Base-by-base conservation (phyloP, 2,888 invertebrate genomes). In the Tachystola acroxantha region DNA sequence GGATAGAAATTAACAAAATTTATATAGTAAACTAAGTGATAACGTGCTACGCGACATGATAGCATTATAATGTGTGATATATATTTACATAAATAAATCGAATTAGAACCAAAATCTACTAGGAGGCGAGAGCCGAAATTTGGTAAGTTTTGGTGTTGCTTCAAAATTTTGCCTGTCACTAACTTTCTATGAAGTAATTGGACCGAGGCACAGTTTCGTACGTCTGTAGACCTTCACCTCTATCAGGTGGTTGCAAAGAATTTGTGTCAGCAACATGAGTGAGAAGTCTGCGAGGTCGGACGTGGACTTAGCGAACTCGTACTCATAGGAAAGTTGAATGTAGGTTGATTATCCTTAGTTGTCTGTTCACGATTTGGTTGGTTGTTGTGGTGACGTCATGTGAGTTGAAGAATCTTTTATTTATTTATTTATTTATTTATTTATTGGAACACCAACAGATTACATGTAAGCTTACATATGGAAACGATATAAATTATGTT, bases 131-230 rank as follows among this genome's bases (percentile, higher is more conserved):
- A 65, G 61, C 65, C 69, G 58, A 54, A 63, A 67, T 70, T 85
- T 74, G 84, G 84, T 85, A 75, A 84, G 82, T 81, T 74, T 68
- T 57, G 47, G 43, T 52, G 59, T 70, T 76, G 73, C 65, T 65
- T 67, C 59, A 64, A 68, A 66, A 57, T 62, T 64, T 65, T 63
- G 64, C 59, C 61, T 54, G 66, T 73, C 64, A 67, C 67, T 62
- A 57, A 61, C 65, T 74, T 72, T 74, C 71, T 68, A 67, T 62
- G 59, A 57, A 64, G 54, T 57, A 54, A 59, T 39, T 44, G 47
- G 56, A 48, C 51, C 53, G 43, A 50, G 50, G 51, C 54, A 57
- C 46, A 37, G 53, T 54, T 64, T 54, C 42, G 40, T 45, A 45
- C 19, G 24, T 26, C 30, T 30, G 19, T 13, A 35, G 42, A 47